Conservation (phyloP, 2,888 invertebrate species). For the Pollenia angustigena region DNA sequence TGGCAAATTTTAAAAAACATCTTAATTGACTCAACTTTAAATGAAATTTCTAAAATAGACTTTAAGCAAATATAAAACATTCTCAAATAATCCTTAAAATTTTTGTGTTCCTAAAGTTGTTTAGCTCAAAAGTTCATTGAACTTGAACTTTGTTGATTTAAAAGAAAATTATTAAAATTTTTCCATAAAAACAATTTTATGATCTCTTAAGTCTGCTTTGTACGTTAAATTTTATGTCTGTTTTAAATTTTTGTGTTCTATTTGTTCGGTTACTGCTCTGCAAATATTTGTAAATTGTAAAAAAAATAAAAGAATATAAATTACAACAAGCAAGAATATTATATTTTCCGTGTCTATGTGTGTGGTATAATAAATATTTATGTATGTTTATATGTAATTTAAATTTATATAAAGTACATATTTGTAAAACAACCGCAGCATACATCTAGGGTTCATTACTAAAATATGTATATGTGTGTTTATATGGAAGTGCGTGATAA, state of each 20-base stretch:
- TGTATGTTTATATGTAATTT: not conserved
- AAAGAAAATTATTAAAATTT: not conserved
- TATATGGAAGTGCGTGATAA: too few relatives aligned
- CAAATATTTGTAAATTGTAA: slow-evolving; percentile 18
- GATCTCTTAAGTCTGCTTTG: slow-evolving; percentile 16
- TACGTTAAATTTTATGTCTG: slow-evolving; percentile 28
- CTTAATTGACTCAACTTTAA: too few relatives aligned
- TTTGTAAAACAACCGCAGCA: slow-evolving; percentile 14
- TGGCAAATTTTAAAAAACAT: too few relatives aligned
- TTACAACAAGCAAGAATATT: slow-evolving; percentile 13
- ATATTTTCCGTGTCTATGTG: not conserved
- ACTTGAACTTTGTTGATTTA: slow-evolving; percentile 2
- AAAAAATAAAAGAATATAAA: slow-evolving; percentile 37
- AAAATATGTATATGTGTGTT: too few relatives aligned
- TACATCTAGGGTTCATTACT: not conserved
- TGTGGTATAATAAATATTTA: not conserved
- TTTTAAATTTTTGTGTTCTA: not conserved
- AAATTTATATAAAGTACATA: not conserved
- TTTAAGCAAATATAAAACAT: not conserved
- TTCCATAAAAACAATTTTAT: slow-evolving; percentile 5
- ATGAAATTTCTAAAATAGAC: too few relatives aligned
- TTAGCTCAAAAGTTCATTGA: slow-evolving; percentile 1
- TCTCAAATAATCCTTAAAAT: not conserved
- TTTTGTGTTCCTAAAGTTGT: not conserved
- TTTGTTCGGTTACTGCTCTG: not conserved